Evolutionary conservation across 2,797 vertebrate species (phyloP).

Genomic region (Pangasius sanitwongsei): DNA sequence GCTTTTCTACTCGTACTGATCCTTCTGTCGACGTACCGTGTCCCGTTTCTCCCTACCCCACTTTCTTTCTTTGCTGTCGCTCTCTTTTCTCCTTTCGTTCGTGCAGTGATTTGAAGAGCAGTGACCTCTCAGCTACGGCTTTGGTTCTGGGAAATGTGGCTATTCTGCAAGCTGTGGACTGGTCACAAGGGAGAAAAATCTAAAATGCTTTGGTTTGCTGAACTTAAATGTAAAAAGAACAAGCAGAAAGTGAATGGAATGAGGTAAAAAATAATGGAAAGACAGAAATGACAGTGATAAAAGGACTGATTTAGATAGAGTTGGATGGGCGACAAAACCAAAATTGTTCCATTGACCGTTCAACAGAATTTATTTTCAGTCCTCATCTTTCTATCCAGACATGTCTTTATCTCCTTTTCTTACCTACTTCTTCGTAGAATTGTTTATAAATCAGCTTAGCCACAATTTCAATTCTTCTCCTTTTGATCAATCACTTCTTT

Average conservation of each 20-base stretch:
- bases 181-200: not conserved
- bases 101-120: slow-evolving; percentile 64
- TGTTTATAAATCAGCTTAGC: not conserved
- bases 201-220: slow-evolving; percentile 67
- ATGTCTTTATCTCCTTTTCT: not conserved
- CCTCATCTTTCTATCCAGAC: not conserved
- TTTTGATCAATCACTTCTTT: not conserved
- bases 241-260: slow-evolving; percentile 45
- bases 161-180: slow-evolving; percentile 14
- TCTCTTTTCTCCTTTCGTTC: slow-evolving; percentile 22
- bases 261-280: slow-evolving; percentile 35
- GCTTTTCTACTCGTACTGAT: slow-evolving; percentile 49
- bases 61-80: slow-evolving; percentile 21
- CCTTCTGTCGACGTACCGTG: slow-evolving; percentile 36
- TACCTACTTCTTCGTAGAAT: not conserved
- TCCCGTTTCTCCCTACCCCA: slow-evolving; percentile 8
- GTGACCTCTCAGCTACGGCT: slow-evolving; percentile 46
- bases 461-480: slow-evolving; percentile 4
- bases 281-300: not conserved
- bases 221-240: slow-evolving; percentile 15
- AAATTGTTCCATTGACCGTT: not conserved
- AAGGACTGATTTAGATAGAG: not conserved
- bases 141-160: slow-evolving; percentile 50
- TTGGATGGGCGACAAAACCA: not conserved
- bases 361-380: not conserved